phyloP scores from a whole-genome alignment of 2,888 invertebrate genomes.

The Andrena dorsata region DNA sequence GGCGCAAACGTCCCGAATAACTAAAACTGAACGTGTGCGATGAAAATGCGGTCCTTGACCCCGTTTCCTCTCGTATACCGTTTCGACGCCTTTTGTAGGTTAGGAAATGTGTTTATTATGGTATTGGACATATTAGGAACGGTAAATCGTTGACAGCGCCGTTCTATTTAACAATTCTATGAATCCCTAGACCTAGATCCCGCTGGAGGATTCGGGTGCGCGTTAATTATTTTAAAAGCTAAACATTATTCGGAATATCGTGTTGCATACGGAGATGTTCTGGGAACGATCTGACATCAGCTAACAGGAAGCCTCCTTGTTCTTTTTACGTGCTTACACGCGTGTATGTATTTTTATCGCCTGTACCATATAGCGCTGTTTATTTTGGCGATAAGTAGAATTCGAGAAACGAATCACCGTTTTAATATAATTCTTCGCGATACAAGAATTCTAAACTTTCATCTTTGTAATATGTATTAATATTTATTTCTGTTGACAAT shows the following conservation, averaged over 20 bases:
- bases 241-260: conserved; percentile 9
- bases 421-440: background rate
- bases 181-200: background rate
- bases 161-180: background rate
- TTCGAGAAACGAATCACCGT: background rate
- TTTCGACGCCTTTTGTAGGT: conserved; percentile 49
- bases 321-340: conserved; percentile 23
- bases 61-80: conserved; percentile 30
- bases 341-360: background rate
- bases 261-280: conserved; percentile 30
- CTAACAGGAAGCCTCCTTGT: conserved; percentile 50
- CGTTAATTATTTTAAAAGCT: background rate
- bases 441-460: background rate
- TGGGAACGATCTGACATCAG: conserved; percentile 41
- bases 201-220: background rate
- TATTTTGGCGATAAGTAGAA: background rate
- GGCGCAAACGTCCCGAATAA: conserved; percentile 7
- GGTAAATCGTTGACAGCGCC: conserved; percentile 32
- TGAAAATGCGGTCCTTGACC: conserved; percentile 58
- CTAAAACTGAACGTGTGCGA: conserved; percentile 24
- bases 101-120: conserved; percentile 52
- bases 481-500: background rate
- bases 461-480: background rate
- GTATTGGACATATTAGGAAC: conserved; percentile 11
- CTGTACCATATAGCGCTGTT: background rate